Evolutionary conservation across 2,797 vertebrate species (phyloP).

Genomic region (Mormyrus proboscirostris): DNA sequence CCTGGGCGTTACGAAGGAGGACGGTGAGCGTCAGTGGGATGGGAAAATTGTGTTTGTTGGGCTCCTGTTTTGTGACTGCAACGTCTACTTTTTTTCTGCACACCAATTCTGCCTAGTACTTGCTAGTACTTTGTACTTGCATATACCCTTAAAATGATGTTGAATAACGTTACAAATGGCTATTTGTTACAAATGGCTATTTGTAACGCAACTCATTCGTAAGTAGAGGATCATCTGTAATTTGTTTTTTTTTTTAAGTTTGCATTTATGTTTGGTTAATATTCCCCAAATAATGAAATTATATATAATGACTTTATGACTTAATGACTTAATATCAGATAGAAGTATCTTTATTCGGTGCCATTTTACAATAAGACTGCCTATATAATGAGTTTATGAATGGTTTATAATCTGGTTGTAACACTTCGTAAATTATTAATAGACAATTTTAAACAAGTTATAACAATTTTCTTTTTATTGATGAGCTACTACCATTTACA

Average conservation of each 20-base stretch:
- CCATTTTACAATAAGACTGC: neutral
- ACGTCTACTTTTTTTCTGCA: too few species aligned
- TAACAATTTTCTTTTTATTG: neutral
- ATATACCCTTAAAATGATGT: neutral
- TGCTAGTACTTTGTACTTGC: neutral
- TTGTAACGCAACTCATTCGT: neutral
- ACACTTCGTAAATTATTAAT: neutral
- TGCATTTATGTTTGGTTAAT: neutral
- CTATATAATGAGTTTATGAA: neutral
- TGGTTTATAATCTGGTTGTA: neutral
- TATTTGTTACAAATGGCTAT: too few species aligned
- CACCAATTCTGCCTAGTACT: too few species aligned
- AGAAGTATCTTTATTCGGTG: neutral
- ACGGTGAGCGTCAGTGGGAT: conserved; percentile 52
- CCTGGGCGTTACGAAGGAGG: conserved; percentile 83
- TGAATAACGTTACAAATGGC: neutral
- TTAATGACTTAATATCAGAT: neutral
- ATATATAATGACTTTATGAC: too few species aligned
- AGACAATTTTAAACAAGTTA: neutral
- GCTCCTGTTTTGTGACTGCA: too few species aligned
- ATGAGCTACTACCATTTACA: neutral
- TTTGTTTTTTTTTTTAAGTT: conserved; percentile 21
- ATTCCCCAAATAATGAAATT: neutral
- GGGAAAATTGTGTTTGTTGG: too few species aligned
- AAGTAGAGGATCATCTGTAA: neutral